Conservation (phyloP, 2,113 vertebrate species). For the human region GRCh38 chr12:38355001-38355500, state of each 20-base stretch:
- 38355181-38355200: background rate
- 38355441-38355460: background rate
- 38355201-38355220: background rate
- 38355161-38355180: background rate
- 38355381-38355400: constrained; percentile 5
- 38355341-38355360: background rate
- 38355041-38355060: background rate
- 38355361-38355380: background rate
- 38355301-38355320: background rate
- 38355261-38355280: background rate
- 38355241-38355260: background rate
- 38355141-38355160: background rate
- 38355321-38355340: background rate
- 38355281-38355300: background rate
- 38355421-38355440: background rate
- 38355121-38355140: background rate
- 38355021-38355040: background rate
- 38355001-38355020: constrained; percentile 8
- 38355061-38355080: background rate
- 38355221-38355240: background rate
- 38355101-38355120: background rate
- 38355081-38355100: background rate
- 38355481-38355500: background rate
- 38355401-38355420: background rate
- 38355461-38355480: background rate